A percentile compares a stretch with the other conserved stretches of the same genome.
phyloP scores from a whole-genome alignment of 2,888 invertebrate genomes.

The Eucriotettix oculatus region DNA sequence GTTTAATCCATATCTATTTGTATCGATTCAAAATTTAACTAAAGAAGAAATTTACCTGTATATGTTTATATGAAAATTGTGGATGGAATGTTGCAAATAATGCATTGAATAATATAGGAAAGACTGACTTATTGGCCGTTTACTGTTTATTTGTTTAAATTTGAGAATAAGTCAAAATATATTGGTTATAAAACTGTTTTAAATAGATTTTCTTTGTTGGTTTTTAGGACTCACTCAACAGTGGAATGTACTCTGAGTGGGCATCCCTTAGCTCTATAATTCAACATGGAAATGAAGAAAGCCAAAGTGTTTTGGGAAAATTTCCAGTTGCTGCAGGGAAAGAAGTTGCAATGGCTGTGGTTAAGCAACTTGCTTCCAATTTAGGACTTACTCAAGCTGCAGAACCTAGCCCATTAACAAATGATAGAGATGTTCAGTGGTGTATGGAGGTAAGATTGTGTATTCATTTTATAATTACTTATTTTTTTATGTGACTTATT shows the following conservation, averaged over 20 bases:
- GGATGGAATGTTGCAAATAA: too few relatives aligned
- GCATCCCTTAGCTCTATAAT: slow-evolving; percentile 49
- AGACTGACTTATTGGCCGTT: too few relatives aligned
- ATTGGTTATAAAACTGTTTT: too few relatives aligned
- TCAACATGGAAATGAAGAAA: slow-evolving; percentile 45
- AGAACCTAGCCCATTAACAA: slow-evolving; percentile 66
- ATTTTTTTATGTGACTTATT: too few relatives aligned
- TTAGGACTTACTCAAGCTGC: slow-evolving; percentile 57
- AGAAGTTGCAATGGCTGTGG: slow-evolving; percentile 66
- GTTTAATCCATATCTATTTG: too few relatives aligned
- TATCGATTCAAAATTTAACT: too few relatives aligned
- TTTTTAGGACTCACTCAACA: slow-evolving; percentile 41
- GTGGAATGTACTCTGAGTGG: slow-evolving; percentile 75
- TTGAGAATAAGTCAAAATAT: too few relatives aligned
- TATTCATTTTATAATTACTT: too few relatives aligned
- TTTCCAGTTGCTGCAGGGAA: slow-evolving; percentile 55
- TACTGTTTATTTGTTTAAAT: too few relatives aligned
- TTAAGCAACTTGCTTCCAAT: slow-evolving; percentile 55
- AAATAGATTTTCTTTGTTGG: background rate
- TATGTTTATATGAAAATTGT: too few relatives aligned
- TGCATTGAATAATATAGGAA: too few relatives aligned
- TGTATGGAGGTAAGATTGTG: slow-evolving; percentile 48
- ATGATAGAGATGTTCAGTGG: slow-evolving; percentile 54
- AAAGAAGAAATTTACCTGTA: too few relatives aligned
- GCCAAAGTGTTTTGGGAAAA: slow-evolving; percentile 60